Conservation (phyloP, 2,113 vertebrate genomes). For the Hemiscyllium ocellatum region DNA sequence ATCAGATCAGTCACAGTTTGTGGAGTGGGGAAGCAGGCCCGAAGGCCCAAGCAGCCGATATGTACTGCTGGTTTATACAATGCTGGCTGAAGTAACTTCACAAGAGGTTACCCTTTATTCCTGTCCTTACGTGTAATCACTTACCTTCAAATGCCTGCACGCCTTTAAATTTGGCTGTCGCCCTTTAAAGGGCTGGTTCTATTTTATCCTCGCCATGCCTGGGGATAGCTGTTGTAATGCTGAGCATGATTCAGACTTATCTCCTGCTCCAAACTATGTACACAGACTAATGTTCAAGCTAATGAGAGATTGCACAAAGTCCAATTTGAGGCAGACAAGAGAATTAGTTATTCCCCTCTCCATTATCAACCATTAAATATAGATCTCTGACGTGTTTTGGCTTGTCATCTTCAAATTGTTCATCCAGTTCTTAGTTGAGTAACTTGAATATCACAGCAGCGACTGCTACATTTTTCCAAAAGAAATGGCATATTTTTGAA, state of each 20-base stretch:
- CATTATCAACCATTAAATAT: too few relatives aligned
- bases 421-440: background rate
- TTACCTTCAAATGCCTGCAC: too few relatives aligned
- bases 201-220: background rate
- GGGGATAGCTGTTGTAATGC: background rate
- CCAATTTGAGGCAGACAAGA: background rate
- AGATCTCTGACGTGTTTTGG: background rate
- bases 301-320: background rate
- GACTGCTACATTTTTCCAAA: background rate
- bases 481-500: background rate
- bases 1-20: too few relatives aligned
- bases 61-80: too few relatives aligned
- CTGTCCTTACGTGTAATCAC: background rate
- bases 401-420: background rate
- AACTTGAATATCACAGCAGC: background rate
- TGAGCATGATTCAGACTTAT: background rate
- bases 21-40: too few relatives aligned
- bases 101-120: too few relatives aligned
- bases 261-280: background rate
- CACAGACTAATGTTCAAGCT: background rate
- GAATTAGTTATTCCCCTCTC: background rate
- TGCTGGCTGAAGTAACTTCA: too few relatives aligned
- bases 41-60: too few relatives aligned
- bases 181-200: background rate
- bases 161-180: too few relatives aligned